Base-by-base conservation (phyloP, 2,888 invertebrate species). In the Rotaria magnacalcarata region DNA sequence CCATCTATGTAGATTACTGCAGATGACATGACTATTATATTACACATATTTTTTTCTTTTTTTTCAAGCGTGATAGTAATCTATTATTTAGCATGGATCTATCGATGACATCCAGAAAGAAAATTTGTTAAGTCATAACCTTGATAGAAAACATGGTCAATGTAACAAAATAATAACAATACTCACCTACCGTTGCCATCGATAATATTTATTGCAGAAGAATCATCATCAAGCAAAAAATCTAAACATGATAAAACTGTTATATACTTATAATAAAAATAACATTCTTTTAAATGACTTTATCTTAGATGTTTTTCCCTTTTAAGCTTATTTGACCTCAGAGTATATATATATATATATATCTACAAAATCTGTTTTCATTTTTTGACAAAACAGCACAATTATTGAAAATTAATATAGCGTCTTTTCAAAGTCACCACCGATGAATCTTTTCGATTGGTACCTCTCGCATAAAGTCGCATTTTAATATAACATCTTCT, bases 391-490 rank as follows among this genome's bases (percentile, higher is more conserved):
- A 27, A 41, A 34, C 67, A 67, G 34, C 34, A 67, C 34, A 41
- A 67, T 41, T 19, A 19, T 67, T 67, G 67, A 5, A 16, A 67
- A 24, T 27, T 27, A 16, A 34, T 67, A 34, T 67, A 14, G 67
- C 67, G 67, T 34, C 67, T 67, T 67, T 67, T 67, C 67, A 67
- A 67, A 67, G 67, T 67, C 67, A 67, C 67, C 34, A 67, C 6
- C 67, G 67, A 67, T 14, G 1, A 19, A 19, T 27, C 67, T 67
- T 67, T 67, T 67, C 67, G 67, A 34, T 19, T 67, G 34, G 67
- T 67, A 67, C 67, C 67, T 67, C 34, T 34, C 67, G 67, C 67
- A 67, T 34, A 34, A 67, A 67, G 67, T 67, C 67, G 67, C 67
- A 34, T 27, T 67, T 67, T 41, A 14, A 67, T 67, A 3, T 67